Evolutionary conservation across 2,888 invertebrate genomes (phyloP).

Genomic region (Bruchidius siliquastri): DNA sequence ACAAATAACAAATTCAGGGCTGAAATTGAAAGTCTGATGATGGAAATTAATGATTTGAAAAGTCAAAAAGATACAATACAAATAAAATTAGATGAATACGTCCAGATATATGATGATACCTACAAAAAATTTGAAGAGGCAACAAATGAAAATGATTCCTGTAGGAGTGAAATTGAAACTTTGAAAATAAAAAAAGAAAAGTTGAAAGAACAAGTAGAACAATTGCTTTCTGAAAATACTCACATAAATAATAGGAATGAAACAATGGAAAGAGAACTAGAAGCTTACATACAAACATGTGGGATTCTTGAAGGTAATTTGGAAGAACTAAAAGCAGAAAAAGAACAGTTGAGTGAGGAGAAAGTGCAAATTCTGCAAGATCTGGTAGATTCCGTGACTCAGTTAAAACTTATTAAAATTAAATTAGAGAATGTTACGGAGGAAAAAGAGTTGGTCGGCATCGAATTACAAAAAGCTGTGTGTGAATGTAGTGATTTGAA

Average conservation of each 20-base stretch:
- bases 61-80: not conserved
- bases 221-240: not conserved
- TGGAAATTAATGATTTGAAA: not conserved
- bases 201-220: not conserved
- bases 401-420: not conserved
- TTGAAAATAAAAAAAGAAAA: not conserved
- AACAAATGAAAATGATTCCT: not conserved
- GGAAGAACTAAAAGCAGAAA: not conserved
- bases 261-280: not conserved
- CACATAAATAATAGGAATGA: not conserved
- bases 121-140: not conserved
- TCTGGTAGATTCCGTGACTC: not conserved
- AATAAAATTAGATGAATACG: not conserved
- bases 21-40: constrained; percentile 1
- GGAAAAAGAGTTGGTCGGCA: not conserved
- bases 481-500: not conserved
- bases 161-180: not conserved
- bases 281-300: not conserved
- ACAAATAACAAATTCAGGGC: not conserved
- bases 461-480: not conserved
- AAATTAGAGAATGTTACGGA: not conserved
- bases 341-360: not conserved
- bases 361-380: not conserved
- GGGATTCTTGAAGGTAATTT: not conserved
- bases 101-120: not conserved